These are phyloP conservation scores for Hyperoplus lanceolatus DNA, from an alignment of 2,797 vertebrate genomes.

Conservation along the genomic window DNA sequence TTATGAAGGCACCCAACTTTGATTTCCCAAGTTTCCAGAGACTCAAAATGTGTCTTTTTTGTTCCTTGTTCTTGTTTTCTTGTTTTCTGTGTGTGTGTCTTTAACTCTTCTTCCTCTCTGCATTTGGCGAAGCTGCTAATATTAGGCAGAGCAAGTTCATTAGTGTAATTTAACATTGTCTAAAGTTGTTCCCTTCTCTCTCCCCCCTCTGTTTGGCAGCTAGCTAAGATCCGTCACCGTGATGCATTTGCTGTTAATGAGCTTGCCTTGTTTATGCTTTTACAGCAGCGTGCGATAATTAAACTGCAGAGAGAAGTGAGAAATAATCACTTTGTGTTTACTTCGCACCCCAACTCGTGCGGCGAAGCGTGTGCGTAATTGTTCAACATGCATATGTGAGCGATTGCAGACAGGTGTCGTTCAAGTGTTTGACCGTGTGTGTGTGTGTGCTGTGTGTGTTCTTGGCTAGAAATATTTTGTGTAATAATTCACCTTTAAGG, in stretches of 20 bases:
- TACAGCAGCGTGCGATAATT: slow-evolving; percentile 82
- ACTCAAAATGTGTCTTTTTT: too few species aligned
- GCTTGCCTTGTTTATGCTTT: slow-evolving; percentile 83
- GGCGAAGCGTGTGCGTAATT: slow-evolving; percentile 31
- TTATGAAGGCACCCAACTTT: too few species aligned
- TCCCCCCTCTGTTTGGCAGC: slow-evolving; percentile 65
- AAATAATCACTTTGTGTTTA: slow-evolving; percentile 74
- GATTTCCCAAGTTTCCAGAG: too few species aligned
- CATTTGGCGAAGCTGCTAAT: slow-evolving; percentile 66
- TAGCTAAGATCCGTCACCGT: slow-evolving; percentile 65
- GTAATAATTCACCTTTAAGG: slow-evolving; percentile 36
- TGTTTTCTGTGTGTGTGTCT: too few species aligned
- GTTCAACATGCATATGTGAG: slow-evolving; percentile 30
- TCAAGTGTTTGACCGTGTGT: slow-evolving; percentile 39
- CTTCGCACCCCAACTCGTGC: slow-evolving; percentile 47
- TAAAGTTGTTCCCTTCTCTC: slow-evolving; percentile 66
- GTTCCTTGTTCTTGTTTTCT: too few species aligned
- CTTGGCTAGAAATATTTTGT: slow-evolving; percentile 7
- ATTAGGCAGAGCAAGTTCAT: slow-evolving; percentile 74
- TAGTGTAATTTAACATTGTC: slow-evolving; percentile 75
- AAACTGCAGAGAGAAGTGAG: slow-evolving; percentile 77
- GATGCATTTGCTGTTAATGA: slow-evolving; percentile 81
- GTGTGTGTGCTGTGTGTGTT: slow-evolving; percentile 7
- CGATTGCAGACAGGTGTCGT: slow-evolving; percentile 43
- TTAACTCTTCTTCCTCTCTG: slow-evolving; percentile 7